phyloP scores from a whole-genome alignment of 2,888 invertebrate genomes.

The Drosophila ezoana region DNA sequence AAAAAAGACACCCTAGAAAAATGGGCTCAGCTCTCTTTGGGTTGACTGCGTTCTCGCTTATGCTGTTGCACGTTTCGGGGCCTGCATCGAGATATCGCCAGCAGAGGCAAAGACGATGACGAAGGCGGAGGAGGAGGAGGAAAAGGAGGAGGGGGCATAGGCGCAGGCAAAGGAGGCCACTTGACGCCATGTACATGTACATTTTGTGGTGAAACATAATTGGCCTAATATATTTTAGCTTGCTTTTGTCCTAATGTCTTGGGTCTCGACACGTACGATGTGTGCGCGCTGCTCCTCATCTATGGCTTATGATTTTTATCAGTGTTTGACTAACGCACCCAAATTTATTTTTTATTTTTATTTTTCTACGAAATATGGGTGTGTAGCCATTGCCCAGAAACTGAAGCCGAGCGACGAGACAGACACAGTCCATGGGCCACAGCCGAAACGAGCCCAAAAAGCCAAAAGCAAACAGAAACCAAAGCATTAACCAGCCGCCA shows the following conservation, averaged over 20 bases:
- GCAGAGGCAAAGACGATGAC: neutral
- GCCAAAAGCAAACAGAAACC: conserved; percentile 44
- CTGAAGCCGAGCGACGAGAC: conserved; percentile 2
- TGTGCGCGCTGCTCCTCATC: conserved; percentile 51
- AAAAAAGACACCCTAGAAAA: conserved; percentile 28
- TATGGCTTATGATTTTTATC: conserved; percentile 74
- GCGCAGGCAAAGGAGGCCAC: conserved; percentile 47
- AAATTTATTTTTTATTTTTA: conserved; percentile 45
- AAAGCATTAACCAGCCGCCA: conserved; percentile 57
- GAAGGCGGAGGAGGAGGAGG: neutral
- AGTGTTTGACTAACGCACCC: conserved; percentile 81
- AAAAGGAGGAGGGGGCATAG: neutral
- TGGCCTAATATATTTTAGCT: conserved; percentile 76
- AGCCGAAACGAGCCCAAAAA: conserved; percentile 45
- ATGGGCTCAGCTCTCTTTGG: conserved; percentile 26
- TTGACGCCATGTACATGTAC: conserved; percentile 69
- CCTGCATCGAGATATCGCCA: conserved; percentile 67
- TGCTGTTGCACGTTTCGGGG: conserved; percentile 68
- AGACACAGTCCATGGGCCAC: conserved; percentile 10
- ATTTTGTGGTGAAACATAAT: conserved; percentile 72
- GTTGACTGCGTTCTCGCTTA: conserved; percentile 46
- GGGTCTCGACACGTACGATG: conserved; percentile 54
- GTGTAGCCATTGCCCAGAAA: conserved; percentile 48
- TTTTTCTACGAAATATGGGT: conserved; percentile 66
- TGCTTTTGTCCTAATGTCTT: conserved; percentile 47